Conservation (phyloP, 2,888 invertebrate species). For the Drosophila kambysellisi region DNA sequence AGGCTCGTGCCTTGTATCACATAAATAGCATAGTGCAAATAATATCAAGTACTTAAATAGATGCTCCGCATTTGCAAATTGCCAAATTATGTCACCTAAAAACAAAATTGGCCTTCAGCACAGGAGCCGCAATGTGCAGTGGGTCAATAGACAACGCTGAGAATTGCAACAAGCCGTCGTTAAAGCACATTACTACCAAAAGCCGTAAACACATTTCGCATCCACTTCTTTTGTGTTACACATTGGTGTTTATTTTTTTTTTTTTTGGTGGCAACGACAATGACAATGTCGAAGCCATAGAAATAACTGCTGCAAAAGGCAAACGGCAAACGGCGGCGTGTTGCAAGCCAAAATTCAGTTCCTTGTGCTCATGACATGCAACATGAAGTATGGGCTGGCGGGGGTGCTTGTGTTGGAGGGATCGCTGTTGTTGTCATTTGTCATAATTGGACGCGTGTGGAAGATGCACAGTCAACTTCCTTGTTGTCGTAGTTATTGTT, state of each 20-base stretch:
- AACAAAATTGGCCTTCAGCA: conserved; percentile 33
- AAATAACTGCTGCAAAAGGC: conserved; percentile 31
- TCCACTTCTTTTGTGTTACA: conserved; percentile 36
- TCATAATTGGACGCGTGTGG: conserved; percentile 76
- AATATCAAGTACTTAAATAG: conserved; percentile 31
- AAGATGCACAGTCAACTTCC: conserved; percentile 72
- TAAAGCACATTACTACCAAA: conserved; percentile 16
- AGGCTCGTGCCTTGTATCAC: conserved; percentile 48
- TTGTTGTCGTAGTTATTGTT: conserved; percentile 62
- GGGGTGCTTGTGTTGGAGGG: neutral
- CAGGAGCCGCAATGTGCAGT: conserved; percentile 27
- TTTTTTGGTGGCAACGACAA: conserved; percentile 43
- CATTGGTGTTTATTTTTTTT: conserved; percentile 12
- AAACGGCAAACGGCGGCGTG: conserved; percentile 30
- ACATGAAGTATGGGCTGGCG: conserved; percentile 22
- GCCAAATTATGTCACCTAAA: conserved; percentile 41
- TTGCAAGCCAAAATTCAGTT: conserved; percentile 67
- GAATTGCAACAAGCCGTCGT: conserved; percentile 46
- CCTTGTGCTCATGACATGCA: conserved; percentile 56
- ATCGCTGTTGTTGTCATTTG: conserved; percentile 52
- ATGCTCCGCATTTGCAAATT: conserved; percentile 47
- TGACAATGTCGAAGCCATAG: conserved; percentile 56
- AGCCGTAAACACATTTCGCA: conserved; percentile 40
- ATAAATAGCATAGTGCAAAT: conserved; percentile 28
- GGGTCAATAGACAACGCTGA: conserved; percentile 28